These are phyloP conservation scores for Phenganax marumi DNA, from an alignment of 92 coral and sea anemone species.

Conservation along the genomic window DNA sequence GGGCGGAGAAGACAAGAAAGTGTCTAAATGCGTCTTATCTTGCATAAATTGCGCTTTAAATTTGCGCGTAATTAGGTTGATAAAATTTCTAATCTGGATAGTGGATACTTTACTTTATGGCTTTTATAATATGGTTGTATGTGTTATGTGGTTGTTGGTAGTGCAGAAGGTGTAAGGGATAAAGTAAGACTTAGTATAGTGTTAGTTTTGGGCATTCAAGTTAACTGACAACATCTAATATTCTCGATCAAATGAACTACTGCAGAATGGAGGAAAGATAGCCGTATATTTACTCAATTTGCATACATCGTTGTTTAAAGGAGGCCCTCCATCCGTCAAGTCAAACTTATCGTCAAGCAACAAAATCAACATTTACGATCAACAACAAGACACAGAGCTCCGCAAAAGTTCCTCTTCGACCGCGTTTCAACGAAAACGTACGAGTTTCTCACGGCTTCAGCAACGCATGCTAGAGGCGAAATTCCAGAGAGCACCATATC, in stretches of 20 bases:
- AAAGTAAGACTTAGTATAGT: no score
- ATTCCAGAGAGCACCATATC: conserved; percentile 37
- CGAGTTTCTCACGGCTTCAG: conserved; percentile 36
- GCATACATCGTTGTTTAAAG: background rate
- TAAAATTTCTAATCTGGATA: background rate
- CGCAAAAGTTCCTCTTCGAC: background rate
- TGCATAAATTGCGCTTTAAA: background rate
- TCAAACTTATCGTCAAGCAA: background rate
- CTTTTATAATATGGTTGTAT: no score
- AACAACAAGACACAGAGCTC: background rate
- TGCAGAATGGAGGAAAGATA: background rate
- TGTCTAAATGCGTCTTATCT: background rate
- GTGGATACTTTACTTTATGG: no score
- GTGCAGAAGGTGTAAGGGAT: no score
- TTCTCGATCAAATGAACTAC: no score
- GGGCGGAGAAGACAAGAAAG: background rate
- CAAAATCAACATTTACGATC: background rate
- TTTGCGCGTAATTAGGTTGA: background rate
- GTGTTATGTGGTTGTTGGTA: no score
- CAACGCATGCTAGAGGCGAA: conserved; percentile 44
- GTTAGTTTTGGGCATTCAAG: no score
- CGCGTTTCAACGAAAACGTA: conserved; percentile 36
- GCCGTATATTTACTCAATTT: background rate
- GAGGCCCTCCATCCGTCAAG: background rate
- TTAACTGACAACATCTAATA: background rate